A percentile compares a stretch with the other conserved stretches of the same genome.
These are phyloP conservation scores for Lordiphosa mommai DNA, from an alignment of 1,140 invertebrate species.

Conservation along the genomic window DNA sequence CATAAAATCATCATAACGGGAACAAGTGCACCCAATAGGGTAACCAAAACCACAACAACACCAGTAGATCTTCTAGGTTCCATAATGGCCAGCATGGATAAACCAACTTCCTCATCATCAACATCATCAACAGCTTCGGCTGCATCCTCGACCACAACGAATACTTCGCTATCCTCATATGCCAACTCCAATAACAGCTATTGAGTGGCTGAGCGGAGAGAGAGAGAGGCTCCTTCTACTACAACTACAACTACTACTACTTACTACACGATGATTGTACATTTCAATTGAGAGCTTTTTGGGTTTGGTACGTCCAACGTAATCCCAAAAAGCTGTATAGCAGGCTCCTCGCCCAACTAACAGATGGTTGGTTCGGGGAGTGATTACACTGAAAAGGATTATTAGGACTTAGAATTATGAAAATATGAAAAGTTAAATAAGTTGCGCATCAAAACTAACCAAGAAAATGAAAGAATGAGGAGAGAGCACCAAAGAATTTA, in stretches of 20 bases:
- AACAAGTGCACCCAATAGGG: slow-evolving; percentile 12
- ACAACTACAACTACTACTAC: no score
- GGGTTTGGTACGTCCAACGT: slow-evolving; percentile 1
- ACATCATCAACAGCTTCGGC: slow-evolving; percentile 14
- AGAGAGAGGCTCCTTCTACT: slow-evolving; percentile 46
- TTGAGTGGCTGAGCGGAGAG: slow-evolving; percentile 35
- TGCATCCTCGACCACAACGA: slow-evolving; percentile 36
- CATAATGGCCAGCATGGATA: slow-evolving; percentile 79
- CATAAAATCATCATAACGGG: slow-evolving; percentile 62
- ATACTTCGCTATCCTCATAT: slow-evolving; percentile 47
- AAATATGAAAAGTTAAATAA: no score
- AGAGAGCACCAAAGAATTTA: no score
- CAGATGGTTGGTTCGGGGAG: neutral
- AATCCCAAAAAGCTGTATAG: neutral
- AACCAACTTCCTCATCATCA: slow-evolving; percentile 29
- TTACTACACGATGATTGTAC: slow-evolving; percentile 8
- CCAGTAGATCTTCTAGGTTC: slow-evolving; percentile 71
- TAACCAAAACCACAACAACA: slow-evolving; percentile 20
- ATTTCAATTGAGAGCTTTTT: neutral
- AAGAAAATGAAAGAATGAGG: no score
- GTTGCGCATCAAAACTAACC: no score
- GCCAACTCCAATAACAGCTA: slow-evolving; percentile 53
- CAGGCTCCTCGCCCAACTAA: slow-evolving; percentile 3
- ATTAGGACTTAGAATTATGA: no score
- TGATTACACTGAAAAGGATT: slow-evolving; percentile 3